Evolutionary conservation across 1,140 invertebrate species (phyloP).

Genomic region (Ips nitidus): DNA sequence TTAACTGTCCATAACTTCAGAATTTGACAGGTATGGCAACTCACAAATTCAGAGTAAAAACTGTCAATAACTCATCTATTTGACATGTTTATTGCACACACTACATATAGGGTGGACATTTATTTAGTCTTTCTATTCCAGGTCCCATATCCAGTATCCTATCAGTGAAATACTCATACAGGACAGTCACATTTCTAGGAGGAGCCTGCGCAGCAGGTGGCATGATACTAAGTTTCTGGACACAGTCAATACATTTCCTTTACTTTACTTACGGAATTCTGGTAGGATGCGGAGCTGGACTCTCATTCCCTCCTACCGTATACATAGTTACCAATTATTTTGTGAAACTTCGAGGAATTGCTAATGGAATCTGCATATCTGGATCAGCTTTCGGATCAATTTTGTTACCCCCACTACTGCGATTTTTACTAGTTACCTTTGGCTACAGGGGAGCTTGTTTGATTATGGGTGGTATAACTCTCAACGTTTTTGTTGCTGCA

Average conservation of each 20-base stretch:
- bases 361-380: conserved; percentile 87
- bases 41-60: too few species aligned
- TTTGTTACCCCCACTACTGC: conserved; percentile 74
- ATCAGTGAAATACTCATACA: conserved; percentile 87
- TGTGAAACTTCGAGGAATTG: conserved; percentile 74
- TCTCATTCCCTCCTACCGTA: conserved; percentile 85
- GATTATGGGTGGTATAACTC: conserved; percentile 77
- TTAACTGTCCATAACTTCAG: too few species aligned
- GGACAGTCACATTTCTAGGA: conserved; percentile 85
- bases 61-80: too few species aligned
- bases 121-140: conserved; percentile 51
- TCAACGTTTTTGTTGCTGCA: conserved; percentile 82
- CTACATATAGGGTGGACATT: neutral
- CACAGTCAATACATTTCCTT: conserved; percentile 72
- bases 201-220: conserved; percentile 80
- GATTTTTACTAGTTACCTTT: conserved; percentile 68
- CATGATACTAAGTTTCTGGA: conserved; percentile 83
- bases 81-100: too few species aligned
- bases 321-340: conserved; percentile 90
- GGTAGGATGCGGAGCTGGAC: conserved; percentile 77
- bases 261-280: conserved; percentile 80
- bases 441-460: conserved; percentile 80
- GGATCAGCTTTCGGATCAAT: conserved; percentile 83
- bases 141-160: conserved; percentile 88
- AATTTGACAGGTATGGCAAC: too few species aligned